Conservation (phyloP, 2,113 vertebrate genomes). For the Grus americana region DNA sequence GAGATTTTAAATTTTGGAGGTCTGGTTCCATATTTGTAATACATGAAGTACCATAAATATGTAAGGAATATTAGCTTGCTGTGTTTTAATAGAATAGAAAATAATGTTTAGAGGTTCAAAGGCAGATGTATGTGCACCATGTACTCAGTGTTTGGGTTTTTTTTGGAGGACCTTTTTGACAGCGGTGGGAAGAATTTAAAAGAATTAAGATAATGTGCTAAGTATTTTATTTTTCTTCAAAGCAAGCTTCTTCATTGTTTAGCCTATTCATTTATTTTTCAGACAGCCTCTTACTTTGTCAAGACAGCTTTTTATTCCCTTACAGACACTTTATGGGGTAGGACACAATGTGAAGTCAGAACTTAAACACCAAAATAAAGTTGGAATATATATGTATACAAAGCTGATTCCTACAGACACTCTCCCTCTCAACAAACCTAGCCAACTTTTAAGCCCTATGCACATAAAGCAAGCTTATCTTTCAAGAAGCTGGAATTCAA, state of each 20-base stretch:
- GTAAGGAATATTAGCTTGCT: not conserved
- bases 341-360: not conserved
- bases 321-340: not conserved
- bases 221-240: not conserved
- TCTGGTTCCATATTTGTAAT: not conserved
- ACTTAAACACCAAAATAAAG: not conserved
- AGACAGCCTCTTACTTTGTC: not conserved
- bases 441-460: not conserved
- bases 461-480: not conserved
- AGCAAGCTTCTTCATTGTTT: not conserved
- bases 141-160: not conserved
- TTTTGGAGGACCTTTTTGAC: not conserved
- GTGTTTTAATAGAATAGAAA: not conserved
- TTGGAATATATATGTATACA: not conserved
- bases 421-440: not conserved
- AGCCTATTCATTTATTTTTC: not conserved
- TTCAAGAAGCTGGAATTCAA: not conserved
- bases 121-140: not conserved
- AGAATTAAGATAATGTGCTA: not conserved
- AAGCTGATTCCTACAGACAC: not conserved
- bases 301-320: not conserved
- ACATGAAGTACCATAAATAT: not conserved
- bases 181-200: not conserved
- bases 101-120: not conserved
- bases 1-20: not conserved